Evolutionary conservation across 2,888 invertebrate genomes (phyloP).

Genomic region (Drosophila pegasa): DNA sequence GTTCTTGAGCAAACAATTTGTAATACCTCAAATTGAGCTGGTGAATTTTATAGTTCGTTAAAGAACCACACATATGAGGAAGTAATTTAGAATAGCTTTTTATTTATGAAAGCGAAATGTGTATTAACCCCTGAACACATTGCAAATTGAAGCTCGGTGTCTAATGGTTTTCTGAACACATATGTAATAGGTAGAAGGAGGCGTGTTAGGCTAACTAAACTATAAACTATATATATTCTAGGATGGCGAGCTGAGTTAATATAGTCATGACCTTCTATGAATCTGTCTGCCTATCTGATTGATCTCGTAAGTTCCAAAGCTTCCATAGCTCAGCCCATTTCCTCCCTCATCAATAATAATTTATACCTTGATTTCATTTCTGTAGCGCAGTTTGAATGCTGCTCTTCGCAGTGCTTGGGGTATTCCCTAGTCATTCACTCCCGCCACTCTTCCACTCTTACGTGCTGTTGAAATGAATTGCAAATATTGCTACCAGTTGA

Average conservation of each 20-base stretch:
- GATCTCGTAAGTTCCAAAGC: background rate
- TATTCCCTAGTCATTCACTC: background rate
- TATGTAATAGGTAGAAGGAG: too few relatives aligned
- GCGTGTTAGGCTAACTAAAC: background rate
- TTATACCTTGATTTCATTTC: background rate
- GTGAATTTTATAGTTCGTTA: conserved; percentile 2
- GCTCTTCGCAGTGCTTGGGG: background rate
- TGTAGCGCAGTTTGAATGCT: too few relatives aligned
- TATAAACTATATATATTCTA: background rate
- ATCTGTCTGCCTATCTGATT: background rate
- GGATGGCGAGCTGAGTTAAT: background rate
- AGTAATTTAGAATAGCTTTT: background rate
- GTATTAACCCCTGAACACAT: background rate
- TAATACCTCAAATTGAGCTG: background rate
- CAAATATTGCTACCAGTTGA: conserved; percentile 10
- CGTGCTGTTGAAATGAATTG: background rate
- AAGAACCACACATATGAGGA: conserved; percentile 1
- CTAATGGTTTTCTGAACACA: too few relatives aligned
- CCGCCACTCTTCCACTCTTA: background rate
- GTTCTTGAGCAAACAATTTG: conserved; percentile 37
- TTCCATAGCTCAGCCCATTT: background rate
- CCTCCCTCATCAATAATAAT: too few relatives aligned
- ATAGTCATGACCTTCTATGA: background rate
- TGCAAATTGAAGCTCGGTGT: background rate
- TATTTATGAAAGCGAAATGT: background rate